Evolutionary conservation across 2,888 invertebrate species (phyloP).

Genomic region (Polietes domitor): DNA sequence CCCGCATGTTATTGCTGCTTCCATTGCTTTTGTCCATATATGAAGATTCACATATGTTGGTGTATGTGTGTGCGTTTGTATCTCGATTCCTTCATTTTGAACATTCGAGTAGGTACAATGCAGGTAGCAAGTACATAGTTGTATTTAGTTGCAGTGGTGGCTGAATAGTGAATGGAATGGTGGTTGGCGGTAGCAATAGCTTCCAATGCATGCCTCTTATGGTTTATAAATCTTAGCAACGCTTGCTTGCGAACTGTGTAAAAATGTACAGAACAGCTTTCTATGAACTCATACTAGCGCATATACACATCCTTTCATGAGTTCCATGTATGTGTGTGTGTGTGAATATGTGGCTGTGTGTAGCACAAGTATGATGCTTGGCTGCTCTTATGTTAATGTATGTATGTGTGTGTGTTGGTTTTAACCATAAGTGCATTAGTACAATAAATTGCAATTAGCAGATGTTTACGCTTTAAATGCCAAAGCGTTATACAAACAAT

Average conservation of each 20-base stretch:
- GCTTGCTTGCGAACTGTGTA: neutral
- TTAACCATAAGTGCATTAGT: conserved; percentile 59
- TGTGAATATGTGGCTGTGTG: neutral
- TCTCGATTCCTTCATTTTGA: neutral
- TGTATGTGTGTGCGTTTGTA: neutral
- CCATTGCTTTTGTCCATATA: no score
- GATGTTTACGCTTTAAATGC: conserved; percentile 56
- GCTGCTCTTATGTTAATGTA: no score
- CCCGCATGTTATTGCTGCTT: no score
- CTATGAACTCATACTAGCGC: neutral
- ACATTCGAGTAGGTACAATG: neutral
- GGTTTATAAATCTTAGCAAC: conserved; percentile 47
- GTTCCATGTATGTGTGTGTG: neutral
- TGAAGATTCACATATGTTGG: no score
- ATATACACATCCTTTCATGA: neutral
- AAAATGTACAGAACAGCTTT: neutral
- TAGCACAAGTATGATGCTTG: neutral
- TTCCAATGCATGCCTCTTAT: conserved; percentile 29
- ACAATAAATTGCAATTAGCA: conserved; percentile 65
- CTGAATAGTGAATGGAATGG: no score
- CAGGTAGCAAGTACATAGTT: conserved; percentile 1
- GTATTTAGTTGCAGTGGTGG: conserved; percentile 15
- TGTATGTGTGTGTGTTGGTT: neutral
- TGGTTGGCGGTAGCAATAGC: conserved; percentile 2
- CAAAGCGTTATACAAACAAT: conserved; percentile 55